Conservation (phyloP, 2,113 vertebrate genomes). For the Vireo altiloquus region DNA sequence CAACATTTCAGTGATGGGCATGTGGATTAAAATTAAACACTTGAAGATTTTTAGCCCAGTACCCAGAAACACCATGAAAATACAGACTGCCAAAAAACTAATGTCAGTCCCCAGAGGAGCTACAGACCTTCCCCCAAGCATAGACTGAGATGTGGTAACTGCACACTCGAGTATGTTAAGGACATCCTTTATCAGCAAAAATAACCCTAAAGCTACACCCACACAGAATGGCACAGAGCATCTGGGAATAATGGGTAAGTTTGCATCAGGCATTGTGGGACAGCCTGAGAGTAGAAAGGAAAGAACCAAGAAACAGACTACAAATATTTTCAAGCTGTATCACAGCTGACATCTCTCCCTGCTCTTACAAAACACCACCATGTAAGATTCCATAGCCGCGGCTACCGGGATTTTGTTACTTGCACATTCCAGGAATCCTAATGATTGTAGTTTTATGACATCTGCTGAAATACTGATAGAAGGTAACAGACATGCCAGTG, state of each 20-base stretch:
- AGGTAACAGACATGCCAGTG: not conserved
- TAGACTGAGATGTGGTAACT: rapidly evolving
- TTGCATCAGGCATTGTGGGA: rapidly evolving
- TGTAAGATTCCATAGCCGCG: rapidly evolving
- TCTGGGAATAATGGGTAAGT: not conserved
- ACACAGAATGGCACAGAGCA: not conserved
- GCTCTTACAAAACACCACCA: not conserved
- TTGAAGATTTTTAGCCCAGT: not conserved
- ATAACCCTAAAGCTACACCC: not conserved
- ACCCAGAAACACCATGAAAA: not conserved
- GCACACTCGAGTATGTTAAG: not conserved
- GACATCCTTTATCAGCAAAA: not conserved
- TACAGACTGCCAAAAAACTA: not conserved
- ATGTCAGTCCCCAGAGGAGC: not conserved
- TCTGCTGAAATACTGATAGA: not conserved
- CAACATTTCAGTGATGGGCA: not conserved
- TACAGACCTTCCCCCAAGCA: rapidly evolving
- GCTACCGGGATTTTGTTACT: not conserved
- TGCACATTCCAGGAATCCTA: not conserved
- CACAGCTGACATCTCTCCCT: not conserved
- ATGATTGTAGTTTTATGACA: not conserved
- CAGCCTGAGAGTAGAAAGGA: not conserved
- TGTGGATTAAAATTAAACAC: not conserved
- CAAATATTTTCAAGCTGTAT: not conserved
- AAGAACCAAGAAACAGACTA: not conserved